Percentiles rank a stretch among this genome's conserved stretches.
phyloP scores from a whole-genome alignment of 2,113 vertebrate genomes.

The Coregonus clupeaformis region DNA sequence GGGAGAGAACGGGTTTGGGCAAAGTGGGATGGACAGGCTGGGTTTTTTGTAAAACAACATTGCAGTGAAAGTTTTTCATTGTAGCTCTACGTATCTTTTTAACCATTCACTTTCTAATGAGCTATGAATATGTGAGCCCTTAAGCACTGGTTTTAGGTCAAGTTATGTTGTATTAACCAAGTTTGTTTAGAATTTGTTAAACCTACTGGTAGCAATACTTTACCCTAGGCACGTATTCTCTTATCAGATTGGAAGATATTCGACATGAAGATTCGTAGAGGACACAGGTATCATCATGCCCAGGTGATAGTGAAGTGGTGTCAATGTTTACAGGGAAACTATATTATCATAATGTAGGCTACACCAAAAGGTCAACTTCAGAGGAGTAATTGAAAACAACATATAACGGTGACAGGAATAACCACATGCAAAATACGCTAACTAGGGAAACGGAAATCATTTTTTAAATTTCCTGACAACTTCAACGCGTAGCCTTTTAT shows the following conservation, averaged over 20 bases:
- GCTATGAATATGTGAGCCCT: slow-evolving; percentile 1
- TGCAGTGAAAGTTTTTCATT: background rate
- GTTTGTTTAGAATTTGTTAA: background rate
- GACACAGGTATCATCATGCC: too few species aligned
- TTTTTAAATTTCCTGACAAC: too few species aligned
- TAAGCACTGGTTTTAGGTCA: slow-evolving; percentile 15
- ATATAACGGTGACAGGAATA: too few species aligned
- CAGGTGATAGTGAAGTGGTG: too few species aligned
- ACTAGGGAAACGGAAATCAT: too few species aligned
- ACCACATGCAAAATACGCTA: too few species aligned
- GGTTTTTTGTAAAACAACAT: slow-evolving; percentile 31
- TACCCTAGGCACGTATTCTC: background rate
- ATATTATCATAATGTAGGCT: too few species aligned
- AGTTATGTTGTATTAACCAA: slow-evolving; percentile 18
- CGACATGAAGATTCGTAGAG: too few species aligned
- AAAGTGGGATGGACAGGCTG: background rate
- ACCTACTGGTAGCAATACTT: background rate
- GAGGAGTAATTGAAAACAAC: too few species aligned
- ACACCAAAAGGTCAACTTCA: too few species aligned
- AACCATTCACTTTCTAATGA: slow-evolving; percentile 26
- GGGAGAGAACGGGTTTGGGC: background rate
- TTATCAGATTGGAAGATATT: background rate
- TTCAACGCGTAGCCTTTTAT: too few species aligned
- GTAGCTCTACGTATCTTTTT: background rate
- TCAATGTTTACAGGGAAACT: too few species aligned